Conservation (phyloP, 2,113 vertebrate genomes). For the Cavia aperea region DNA sequence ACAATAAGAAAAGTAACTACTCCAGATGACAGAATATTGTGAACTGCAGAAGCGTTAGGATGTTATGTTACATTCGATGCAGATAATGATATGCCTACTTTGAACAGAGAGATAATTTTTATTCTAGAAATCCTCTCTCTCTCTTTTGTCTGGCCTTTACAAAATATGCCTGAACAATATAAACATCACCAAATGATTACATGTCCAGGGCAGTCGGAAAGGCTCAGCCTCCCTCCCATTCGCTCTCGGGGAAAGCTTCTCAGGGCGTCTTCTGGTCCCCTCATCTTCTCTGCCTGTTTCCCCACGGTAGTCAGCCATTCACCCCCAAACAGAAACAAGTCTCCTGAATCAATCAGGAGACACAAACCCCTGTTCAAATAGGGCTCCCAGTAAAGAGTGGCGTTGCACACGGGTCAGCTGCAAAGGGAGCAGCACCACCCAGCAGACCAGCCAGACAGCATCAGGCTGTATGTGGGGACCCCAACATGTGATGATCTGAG, state of each 20-base stretch:
- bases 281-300: not conserved
- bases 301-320: not conserved
- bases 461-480: not conserved
- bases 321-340: not conserved
- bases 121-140: not conserved
- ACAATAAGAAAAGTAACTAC: not conserved
- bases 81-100: not conserved
- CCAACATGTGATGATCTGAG: not conserved
- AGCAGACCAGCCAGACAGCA: not conserved
- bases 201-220: not conserved
- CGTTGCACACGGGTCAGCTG: not conserved
- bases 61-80: not conserved
- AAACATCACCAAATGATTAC: not conserved
- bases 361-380: conserved; percentile 35
- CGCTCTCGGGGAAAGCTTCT: conserved; percentile 25
- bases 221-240: not conserved
- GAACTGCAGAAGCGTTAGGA: not conserved
- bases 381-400: not conserved
- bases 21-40: not conserved
- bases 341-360: not conserved
- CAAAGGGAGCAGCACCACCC: not conserved
- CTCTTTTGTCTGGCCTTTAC: not conserved
- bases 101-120: not conserved
- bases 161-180: conserved; percentile 5
- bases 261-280: not conserved